Evolutionary conservation across 2,113 vertebrate species (phyloP).

Genomic region (Myotis brandtii): DNA sequence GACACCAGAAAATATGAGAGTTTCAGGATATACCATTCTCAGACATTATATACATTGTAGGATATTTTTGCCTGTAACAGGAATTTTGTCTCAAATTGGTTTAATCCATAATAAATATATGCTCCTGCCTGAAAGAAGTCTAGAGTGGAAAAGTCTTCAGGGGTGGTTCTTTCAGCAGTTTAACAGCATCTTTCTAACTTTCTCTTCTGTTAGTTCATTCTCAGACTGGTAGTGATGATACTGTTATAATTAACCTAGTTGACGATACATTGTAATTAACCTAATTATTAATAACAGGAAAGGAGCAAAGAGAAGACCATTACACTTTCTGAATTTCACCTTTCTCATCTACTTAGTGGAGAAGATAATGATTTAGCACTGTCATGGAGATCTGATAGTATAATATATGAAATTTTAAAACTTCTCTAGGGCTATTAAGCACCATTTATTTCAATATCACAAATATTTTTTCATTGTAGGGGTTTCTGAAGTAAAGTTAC

Average conservation of each 20-base stretch:
- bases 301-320: not conserved
- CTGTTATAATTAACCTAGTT: no score
- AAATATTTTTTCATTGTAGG: not conserved
- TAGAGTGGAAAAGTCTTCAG: rapidly evolving
- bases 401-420: not conserved
- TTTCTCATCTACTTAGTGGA: not conserved
- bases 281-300: no score
- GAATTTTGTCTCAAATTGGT: not conserved
- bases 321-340: not conserved
- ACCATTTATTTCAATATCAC: not conserved
- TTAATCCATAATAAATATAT: not conserved
- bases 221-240: not conserved
- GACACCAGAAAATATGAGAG: not conserved
- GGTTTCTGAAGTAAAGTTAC: not conserved
- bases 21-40: not conserved
- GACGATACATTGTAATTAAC: no score
- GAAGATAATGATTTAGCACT: not conserved
- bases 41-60: not conserved
- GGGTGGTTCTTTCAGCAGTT: not conserved
- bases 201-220: not conserved
- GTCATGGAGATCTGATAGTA: not conserved
- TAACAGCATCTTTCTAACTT: not conserved
- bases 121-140: not conserved
- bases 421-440: not conserved
- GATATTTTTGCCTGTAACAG: not conserved